Conservation (phyloP, 92 coral and sea anemone species). For the Diadumene lineata region DNA sequence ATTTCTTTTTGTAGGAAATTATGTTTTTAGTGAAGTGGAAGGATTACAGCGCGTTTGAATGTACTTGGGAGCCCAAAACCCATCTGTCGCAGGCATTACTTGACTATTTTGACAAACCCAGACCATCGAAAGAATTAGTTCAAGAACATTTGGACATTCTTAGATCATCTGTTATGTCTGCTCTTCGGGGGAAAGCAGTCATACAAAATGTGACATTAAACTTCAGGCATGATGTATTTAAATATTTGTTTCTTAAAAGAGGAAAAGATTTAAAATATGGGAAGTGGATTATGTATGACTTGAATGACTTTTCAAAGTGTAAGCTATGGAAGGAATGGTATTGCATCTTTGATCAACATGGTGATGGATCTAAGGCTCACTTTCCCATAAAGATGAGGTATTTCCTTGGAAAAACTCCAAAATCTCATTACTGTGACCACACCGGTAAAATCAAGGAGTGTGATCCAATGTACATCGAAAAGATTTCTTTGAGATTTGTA, state of each 20-base stretch:
- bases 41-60: conserved; percentile 33
- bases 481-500: conserved; percentile 16
- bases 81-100: conserved; percentile 32
- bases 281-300: conserved; percentile 44
- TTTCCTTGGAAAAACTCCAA: conserved; percentile 34
- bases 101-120: conserved; percentile 35
- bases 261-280: conserved; percentile 20
- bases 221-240: conserved; percentile 53
- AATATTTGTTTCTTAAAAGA: conserved; percentile 39
- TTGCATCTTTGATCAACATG: conserved; percentile 46
- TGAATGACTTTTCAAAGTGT: conserved; percentile 43
- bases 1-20: conserved; percentile 15
- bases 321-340: conserved; percentile 31
- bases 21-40: conserved; percentile 35
- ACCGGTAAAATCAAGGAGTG: conserved; percentile 30
- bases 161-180: conserved; percentile 24
- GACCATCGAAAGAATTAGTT: conserved; percentile 19
- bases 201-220: conserved; percentile 42
- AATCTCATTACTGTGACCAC: conserved; percentile 19
- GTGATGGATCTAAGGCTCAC: conserved; percentile 52
- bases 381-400: conserved; percentile 48
- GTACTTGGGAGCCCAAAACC: conserved; percentile 39
- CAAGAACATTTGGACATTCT: conserved; percentile 48
- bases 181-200: conserved; percentile 45
- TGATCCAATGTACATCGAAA: conserved; percentile 21